phyloP scores from a whole-genome alignment of 2,797 vertebrate species.

The Poliocrania exsul region DNA sequence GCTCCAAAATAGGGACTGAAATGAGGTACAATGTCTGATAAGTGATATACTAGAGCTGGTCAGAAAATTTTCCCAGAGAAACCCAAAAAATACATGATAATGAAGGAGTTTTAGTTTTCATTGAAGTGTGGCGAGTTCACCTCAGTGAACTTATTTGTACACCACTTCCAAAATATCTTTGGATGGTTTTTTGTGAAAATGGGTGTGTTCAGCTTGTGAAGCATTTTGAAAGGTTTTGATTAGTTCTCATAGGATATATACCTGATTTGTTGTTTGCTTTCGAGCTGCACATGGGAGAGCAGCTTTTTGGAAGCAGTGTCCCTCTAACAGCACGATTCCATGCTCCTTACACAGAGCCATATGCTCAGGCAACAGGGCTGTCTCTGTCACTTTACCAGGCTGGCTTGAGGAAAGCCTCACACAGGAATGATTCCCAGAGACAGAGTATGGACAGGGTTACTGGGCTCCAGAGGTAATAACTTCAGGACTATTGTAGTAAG shows the following conservation, averaged over 20 bases:
- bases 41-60: background rate
- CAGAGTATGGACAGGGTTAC: background rate
- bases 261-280: background rate
- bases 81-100: background rate
- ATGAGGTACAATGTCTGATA: background rate
- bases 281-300: background rate
- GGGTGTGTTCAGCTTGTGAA: background rate
- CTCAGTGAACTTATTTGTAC: background rate
- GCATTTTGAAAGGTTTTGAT: background rate
- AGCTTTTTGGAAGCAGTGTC: background rate
- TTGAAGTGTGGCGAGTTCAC: background rate
- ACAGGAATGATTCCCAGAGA: background rate
- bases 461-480: background rate
- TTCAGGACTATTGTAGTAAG: background rate
- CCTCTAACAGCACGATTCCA: background rate
- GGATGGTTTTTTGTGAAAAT: background rate
- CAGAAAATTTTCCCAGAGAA: background rate
- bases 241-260: background rate
- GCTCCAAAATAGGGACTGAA: constrained; percentile 81
- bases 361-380: background rate
- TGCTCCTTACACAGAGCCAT: background rate
- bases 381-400: background rate
- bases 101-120: background rate
- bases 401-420: background rate
- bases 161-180: background rate